A percentile compares a stretch with the other conserved stretches of the same genome.
These are phyloP conservation scores for Brachionus rubens DNA, from an alignment of 1,140 invertebrate species.

Conservation along the genomic window DNA sequence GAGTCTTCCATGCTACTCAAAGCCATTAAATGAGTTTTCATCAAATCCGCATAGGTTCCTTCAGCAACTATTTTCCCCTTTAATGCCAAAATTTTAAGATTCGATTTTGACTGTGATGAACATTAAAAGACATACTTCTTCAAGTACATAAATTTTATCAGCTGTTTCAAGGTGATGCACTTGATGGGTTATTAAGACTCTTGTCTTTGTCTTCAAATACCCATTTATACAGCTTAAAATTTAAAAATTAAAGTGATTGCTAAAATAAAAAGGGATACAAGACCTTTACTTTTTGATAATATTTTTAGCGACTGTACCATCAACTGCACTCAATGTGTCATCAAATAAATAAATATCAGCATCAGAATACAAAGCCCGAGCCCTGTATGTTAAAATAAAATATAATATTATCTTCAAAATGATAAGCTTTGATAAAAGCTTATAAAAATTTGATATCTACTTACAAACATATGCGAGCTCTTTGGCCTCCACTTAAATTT, in stretches of 20 bases:
- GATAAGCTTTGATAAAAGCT: too few relatives aligned
- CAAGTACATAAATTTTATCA: conserved; percentile 65
- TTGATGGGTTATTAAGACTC: conserved; percentile 80
- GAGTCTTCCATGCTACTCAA: conserved; percentile 49
- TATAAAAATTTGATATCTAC: too few relatives aligned
- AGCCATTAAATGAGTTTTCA: conserved; percentile 59
- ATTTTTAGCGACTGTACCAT: conserved; percentile 74
- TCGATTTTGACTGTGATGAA: conserved; percentile 1
- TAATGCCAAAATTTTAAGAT: neutral
- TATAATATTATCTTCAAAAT: too few relatives aligned
- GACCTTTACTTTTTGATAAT: conserved; percentile 65
- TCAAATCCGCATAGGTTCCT: conserved; percentile 59
- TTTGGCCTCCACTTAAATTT: conserved; percentile 82
- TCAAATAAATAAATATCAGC: conserved; percentile 77
- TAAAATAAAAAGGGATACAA: neutral
- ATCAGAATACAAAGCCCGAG: conserved; percentile 72
- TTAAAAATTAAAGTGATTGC: neutral
- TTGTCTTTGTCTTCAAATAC: conserved; percentile 70
- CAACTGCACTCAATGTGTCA: conserved; percentile 77
- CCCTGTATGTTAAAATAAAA: conserved; percentile 51
- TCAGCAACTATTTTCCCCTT: conserved; percentile 53
- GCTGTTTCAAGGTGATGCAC: conserved; percentile 74
- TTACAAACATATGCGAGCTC: conserved; percentile 73
- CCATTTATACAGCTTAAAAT: conserved; percentile 62
- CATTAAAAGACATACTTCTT: neutral